Percentiles rank a stretch among this genome's conserved stretches.
Conservation (phyloP, 2,113 vertebrate species). For the Panthera uncia region DNA sequence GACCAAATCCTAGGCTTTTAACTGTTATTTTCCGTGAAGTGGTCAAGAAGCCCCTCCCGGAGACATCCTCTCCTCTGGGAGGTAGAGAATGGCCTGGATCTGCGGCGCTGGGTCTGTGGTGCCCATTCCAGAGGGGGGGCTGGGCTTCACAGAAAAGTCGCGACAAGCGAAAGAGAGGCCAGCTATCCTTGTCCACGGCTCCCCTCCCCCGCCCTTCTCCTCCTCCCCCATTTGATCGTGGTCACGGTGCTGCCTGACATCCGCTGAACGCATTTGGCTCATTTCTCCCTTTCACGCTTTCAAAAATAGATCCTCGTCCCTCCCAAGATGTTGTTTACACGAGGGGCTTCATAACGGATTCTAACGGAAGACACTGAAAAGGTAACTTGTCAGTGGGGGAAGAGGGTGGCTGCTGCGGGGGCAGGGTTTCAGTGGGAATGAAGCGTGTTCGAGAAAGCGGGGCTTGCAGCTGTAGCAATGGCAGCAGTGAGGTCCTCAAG, state of each 20-base stretch:
- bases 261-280: conserved; percentile 67
- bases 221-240: conserved; percentile 41
- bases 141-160: background rate
- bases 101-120: background rate
- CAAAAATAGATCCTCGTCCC: conserved; percentile 79
- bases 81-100: background rate
- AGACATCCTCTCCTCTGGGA: background rate
- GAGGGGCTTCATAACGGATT: conserved; percentile 80
- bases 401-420: conserved; percentile 62
- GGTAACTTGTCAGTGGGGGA: conserved; percentile 75
- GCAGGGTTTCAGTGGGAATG: conserved; percentile 63
- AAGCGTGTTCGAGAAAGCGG: background rate
- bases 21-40: background rate
- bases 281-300: conserved; percentile 83
- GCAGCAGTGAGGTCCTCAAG: background rate
- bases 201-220: conserved; percentile 12
- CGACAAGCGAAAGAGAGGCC: background rate
- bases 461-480: background rate
- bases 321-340: conserved; percentile 81
- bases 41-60: background rate
- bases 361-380: conserved; percentile 82
- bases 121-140: conserved; percentile 34
- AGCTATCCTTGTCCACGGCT: background rate
- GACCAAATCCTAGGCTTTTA: background rate
- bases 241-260: conserved; percentile 62